These are phyloP conservation scores for Tachysurus vachellii DNA, from an alignment of 2,113 vertebrate genomes.

Conservation along the genomic window DNA sequence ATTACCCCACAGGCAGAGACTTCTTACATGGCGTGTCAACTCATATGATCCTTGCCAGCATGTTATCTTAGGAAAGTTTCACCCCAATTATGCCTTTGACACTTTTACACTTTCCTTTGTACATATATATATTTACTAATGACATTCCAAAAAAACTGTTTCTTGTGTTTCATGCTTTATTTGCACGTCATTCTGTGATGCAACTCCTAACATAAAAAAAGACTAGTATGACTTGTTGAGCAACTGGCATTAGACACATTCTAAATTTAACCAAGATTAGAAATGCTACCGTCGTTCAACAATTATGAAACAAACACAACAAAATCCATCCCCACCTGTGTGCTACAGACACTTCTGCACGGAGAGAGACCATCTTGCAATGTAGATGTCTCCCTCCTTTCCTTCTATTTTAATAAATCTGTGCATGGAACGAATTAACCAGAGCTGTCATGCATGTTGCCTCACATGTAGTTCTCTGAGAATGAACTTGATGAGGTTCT, in stretches of 20 bases:
- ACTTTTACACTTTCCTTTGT: not conserved
- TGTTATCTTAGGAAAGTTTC: slow-evolving; percentile 3
- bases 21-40: slow-evolving; percentile 24
- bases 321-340: slow-evolving; percentile 17
- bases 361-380: not conserved
- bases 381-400: not conserved
- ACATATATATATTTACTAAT: not conserved
- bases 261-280: slow-evolving; percentile 15
- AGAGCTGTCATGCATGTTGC: slow-evolving; percentile 37
- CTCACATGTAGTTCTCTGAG: slow-evolving; percentile 48
- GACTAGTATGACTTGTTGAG: slow-evolving; percentile 15
- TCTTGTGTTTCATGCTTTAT: not conserved
- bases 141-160: not conserved
- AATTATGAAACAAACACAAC: not conserved
- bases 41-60: slow-evolving; percentile 26
- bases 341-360: not conserved
- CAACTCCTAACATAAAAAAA: not conserved
- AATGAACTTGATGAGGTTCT: slow-evolving; percentile 45
- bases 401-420: slow-evolving; percentile 29
- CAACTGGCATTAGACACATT: slow-evolving; percentile 7
- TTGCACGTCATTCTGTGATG: not conserved
- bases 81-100: not conserved
- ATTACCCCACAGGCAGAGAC: slow-evolving; percentile 22
- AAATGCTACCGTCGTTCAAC: not conserved
- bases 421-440: slow-evolving; percentile 53